Base-by-base conservation (phyloP, 2,113 vertebrate genomes). In the Amblyopsis rosae region DNA sequence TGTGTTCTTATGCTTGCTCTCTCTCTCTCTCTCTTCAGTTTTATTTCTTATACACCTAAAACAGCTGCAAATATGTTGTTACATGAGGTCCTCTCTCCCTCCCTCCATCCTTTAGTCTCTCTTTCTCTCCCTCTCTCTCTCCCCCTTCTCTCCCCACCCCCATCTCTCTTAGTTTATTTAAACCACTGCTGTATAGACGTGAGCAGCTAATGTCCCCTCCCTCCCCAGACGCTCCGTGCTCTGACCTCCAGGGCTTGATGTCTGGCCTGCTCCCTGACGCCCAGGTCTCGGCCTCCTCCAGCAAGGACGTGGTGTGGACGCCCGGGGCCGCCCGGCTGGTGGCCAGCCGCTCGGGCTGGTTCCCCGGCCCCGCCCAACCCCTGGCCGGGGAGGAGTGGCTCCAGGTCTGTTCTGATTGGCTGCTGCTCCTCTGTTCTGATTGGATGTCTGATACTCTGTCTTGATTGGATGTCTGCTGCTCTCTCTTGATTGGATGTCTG, bases 301-400 rank as follows among this genome's bases (percentile, higher is more conserved):
- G 92, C 68, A 88, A 95, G 45, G 95, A 97, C 69, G 93, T 96
- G 49, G 92, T 95, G 81, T 99, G 97, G 97, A 93, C 82, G 47
- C 93, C 98, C 6, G 92, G 94, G 3, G 82, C 90, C 0, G 95
- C 96, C 2, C 95, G 97, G 1, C 90, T 99, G 73, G 95, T 99
- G 60, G 97, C 96, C 86, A 98, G 96, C 79, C 95, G 95, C 69
- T 98, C 95, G 0, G 98, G 98, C 47, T 99, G 98, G 98, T 98
- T 97, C 82, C 96, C 98, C 0, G 90, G 88, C 0, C 77, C 94
- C 0, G 87, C 94, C 0, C 94, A 96, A 82, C 95, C 96, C 0
- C 92, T 96, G 81, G 93, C 94, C 0, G 96, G 96, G 1, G 95
- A 96, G 75, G 96, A 99, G 81, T 99, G 97, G 98, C 93, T 99